Conservation (phyloP, 2,888 invertebrate genomes). For the Eupithecia abbreviata region DNA sequence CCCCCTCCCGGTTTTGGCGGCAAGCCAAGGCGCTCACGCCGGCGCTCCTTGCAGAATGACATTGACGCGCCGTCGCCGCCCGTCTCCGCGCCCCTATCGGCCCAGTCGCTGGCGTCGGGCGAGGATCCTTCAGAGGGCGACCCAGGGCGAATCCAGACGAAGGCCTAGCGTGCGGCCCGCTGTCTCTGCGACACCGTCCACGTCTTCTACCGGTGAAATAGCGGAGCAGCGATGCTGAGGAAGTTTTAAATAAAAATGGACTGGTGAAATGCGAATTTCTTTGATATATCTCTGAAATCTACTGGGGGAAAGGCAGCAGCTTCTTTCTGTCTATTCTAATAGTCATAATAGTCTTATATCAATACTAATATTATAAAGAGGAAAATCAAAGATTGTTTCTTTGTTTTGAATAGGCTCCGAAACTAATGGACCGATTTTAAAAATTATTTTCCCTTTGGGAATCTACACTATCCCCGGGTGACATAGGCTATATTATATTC, state of each 20-base stretch:
- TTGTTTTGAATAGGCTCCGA: too few relatives aligned
- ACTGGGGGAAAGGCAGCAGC: not conserved
- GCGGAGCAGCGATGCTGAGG: constrained; percentile 17
- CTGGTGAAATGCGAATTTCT: constrained; percentile 15
- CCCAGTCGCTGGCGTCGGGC: constrained; percentile 62
- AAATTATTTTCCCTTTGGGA: too few relatives aligned
- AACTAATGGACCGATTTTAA: too few relatives aligned
- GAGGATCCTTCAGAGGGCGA: constrained; percentile 35
- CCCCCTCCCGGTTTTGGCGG: constrained; percentile 47
- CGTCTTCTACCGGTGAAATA: constrained; percentile 32
- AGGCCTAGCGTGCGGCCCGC: constrained; percentile 41
- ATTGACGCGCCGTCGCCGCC: constrained; percentile 80
- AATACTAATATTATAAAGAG: too few relatives aligned
- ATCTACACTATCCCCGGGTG: too few relatives aligned
- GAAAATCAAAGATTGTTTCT: too few relatives aligned
- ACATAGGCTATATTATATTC: too few relatives aligned
- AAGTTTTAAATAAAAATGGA: constrained; percentile 5
- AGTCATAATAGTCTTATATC: too few relatives aligned
- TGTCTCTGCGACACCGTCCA: constrained; percentile 37
- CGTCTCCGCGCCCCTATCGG: constrained; percentile 66
- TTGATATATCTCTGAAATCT: not conserved
- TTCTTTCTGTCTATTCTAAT: too few relatives aligned
- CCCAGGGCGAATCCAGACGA: constrained; percentile 41
- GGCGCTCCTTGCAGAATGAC: constrained; percentile 82
- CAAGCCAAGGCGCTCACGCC: constrained; percentile 36